Evolutionary conservation across 2,888 invertebrate genomes (phyloP), one percentile per base, ranked within the genome.

Genomic region (Sthenelais limicola): DNA sequence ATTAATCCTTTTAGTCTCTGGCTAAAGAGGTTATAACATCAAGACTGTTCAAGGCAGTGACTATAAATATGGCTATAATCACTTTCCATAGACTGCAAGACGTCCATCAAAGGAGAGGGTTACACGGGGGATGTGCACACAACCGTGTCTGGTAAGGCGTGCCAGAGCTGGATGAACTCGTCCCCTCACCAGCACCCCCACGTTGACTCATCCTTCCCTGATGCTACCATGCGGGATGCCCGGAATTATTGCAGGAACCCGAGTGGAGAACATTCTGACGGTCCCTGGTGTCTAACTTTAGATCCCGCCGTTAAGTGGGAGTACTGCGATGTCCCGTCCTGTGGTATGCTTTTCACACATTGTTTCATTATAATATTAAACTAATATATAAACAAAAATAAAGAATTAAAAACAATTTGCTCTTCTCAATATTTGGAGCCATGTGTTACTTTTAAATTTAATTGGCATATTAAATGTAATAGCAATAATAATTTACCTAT

Each of bases 181-280:
- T 7, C 54, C 9, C 70, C 70, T 5, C 70, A 70, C 56, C n/a
- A 18, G 7, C 70, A 70, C 70, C 24, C 54, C 43, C 56, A 70
- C 70, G 35, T 33, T 24, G 35, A 15, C 43, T 1, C 26, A 3
- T 28, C 47, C n/a, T 68, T 48, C 49, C 71, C 71, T n/a, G 73
- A 73, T 1, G 12, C n/a, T 28, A 69, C 26, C 3, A 18, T 96
- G 72, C 91, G 92, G 79, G 92, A 93, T 85, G 92, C 95, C 3
- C 93, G 94, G 84, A 97, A 96, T 88, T 94, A 92, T 85, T 97
- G 97, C 85, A 91, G 97, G 80, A 97, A 97, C 90, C 95, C 95
- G 3, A 96, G 96, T 0, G 95, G 94, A 0, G 24, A 35, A 7
- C 30, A 43, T 18, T 26, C 38, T 1, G 72, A 54, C 4, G 91